Conservation (phyloP, 2,888 invertebrate species). For the Zhuqinia jingwanae region DNA sequence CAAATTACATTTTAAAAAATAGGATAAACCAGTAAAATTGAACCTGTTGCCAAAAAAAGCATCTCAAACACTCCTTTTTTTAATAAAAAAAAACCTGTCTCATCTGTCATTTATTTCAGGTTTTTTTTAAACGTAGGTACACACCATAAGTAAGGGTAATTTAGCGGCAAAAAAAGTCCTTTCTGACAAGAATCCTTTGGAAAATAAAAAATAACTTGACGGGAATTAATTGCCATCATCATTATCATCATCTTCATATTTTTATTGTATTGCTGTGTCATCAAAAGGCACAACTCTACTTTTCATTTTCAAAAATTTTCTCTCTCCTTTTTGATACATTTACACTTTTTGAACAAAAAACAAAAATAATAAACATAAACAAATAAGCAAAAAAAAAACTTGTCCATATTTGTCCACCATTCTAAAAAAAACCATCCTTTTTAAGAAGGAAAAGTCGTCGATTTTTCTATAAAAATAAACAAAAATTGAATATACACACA, state of each 20-base stretch:
- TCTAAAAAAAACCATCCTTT: not conserved
- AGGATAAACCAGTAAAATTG: not conserved
- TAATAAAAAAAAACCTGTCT: not conserved
- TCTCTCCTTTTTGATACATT: not conserved
- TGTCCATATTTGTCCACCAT: not conserved
- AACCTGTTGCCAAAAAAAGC: constrained; percentile 9
- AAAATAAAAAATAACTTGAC: too few species aligned
- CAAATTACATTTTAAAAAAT: not conserved
- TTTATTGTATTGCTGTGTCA: too few species aligned
- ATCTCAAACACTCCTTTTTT: not conserved
- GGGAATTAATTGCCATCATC: too few species aligned
- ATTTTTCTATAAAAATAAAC: not conserved
- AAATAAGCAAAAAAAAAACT: not conserved
- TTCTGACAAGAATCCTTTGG: too few species aligned
- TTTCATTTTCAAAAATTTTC: too few species aligned
- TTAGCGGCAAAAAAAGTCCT: too few species aligned
- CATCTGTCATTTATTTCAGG: not conserved
- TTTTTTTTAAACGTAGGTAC: too few species aligned
- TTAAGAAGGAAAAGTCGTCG: not conserved
- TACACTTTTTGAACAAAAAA: not conserved
- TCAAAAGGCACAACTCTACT: too few species aligned
- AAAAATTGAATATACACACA: too few species aligned
- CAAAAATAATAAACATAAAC: too few species aligned
- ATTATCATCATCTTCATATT: too few species aligned
- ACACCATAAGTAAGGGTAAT: too few species aligned